phyloP scores from a whole-genome alignment of 1,140 invertebrate genomes.

The Halotydeus destructor region DNA sequence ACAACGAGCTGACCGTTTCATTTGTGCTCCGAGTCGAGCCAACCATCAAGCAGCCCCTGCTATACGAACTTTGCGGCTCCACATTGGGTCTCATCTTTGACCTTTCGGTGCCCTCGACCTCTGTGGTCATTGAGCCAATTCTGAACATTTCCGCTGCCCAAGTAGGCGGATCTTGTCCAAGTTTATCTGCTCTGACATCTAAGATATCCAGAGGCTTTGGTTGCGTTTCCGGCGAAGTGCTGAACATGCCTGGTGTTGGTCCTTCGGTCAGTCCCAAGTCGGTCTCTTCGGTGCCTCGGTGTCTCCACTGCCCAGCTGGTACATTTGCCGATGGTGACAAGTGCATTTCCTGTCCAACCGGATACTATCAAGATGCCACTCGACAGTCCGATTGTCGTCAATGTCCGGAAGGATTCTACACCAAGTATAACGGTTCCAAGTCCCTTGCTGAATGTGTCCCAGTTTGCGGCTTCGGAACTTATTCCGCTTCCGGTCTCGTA shows the following conservation, averaged over 20 bases:
- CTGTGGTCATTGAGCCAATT: conserved; percentile 66
- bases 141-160: conserved; percentile 51
- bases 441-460: conserved; percentile 29
- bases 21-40: conserved; percentile 70
- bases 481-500: conserved; percentile 76
- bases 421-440: conserved; percentile 54
- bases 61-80: conserved; percentile 83
- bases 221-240: conserved; percentile 73
- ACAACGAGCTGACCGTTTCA: conserved; percentile 26
- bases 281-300: conserved; percentile 61
- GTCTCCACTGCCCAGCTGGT: conserved; percentile 82
- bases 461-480: conserved; percentile 86
- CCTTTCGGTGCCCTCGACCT: conserved; percentile 71
- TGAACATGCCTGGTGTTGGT: conserved; percentile 62
- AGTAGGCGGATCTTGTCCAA: conserved; percentile 73
- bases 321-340: conserved; percentile 69
- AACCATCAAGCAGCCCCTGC: conserved; percentile 56
- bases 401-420: conserved; percentile 80
- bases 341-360: conserved; percentile 68
- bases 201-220: conserved; percentile 66
- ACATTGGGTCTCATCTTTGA: conserved; percentile 83
- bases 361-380: conserved; percentile 77
- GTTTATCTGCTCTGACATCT: conserved; percentile 59
- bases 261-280: conserved; percentile 46
- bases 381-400: conserved; percentile 61